phyloP scores from a whole-genome alignment of 2,797 vertebrate species.

The Mus spretus region DNA sequence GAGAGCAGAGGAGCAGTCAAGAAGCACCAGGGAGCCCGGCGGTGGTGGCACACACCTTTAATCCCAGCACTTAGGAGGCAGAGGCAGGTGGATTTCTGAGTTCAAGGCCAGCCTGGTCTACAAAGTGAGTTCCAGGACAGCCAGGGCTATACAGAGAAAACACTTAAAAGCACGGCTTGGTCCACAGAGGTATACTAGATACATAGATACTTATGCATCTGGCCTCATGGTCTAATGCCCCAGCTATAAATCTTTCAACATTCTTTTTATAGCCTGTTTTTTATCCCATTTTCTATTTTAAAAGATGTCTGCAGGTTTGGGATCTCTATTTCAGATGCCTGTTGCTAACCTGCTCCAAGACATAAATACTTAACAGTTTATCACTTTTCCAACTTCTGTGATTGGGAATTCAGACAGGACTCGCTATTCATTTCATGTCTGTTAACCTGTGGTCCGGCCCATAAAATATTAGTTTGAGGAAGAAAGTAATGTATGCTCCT shows the following conservation, averaged over 20 bases:
- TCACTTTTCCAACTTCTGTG: not conserved
- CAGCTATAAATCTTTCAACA: not conserved
- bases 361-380: not conserved
- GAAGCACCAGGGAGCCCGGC: not conserved
- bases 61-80: too few relatives aligned
- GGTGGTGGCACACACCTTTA: too few relatives aligned
- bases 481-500: not conserved
- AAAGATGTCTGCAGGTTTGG: conserved; percentile 42
- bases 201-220: not conserved
- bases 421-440: not conserved
- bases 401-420: not conserved
- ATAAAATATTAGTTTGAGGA: not conserved
- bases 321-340: conserved; percentile 27
- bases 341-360: not conserved
- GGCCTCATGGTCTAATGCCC: conserved; percentile 8
- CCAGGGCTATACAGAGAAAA: not conserved
- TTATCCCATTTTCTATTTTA: conserved; percentile 30
- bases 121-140: too few relatives aligned
- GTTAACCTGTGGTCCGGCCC: not conserved
- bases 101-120: too few relatives aligned
- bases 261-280: not conserved
- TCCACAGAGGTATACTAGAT: not conserved
- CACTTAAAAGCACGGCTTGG: not conserved
- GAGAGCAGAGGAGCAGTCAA: not conserved
- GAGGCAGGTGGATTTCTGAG: too few relatives aligned